Conservation (phyloP, 1,140 invertebrate genomes). For the Aphis gossypii region DNA sequence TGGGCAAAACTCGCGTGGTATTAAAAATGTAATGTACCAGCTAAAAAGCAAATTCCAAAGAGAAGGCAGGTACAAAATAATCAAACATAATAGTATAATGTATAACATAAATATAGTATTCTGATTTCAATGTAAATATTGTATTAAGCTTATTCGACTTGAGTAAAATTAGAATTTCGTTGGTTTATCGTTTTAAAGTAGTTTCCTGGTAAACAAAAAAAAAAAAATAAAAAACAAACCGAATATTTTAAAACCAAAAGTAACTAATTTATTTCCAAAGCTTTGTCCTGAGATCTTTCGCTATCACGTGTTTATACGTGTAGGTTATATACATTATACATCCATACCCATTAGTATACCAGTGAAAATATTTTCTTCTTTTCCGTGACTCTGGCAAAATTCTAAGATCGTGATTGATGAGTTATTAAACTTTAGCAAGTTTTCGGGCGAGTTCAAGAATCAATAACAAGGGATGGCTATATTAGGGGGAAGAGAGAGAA, state of each 20-base stretch:
- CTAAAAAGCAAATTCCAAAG: not conserved
- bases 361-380: not conserved
- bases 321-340: too few relatives aligned
- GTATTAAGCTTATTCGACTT: not conserved
- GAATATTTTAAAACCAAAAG: not conserved
- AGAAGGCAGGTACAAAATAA: not conserved
- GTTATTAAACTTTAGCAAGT: constrained; percentile 35
- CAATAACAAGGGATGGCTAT: constrained; percentile 28
- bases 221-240: not conserved
- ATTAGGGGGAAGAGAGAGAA: not conserved
- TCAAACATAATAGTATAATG: too few relatives aligned
- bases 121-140: not conserved
- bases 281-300: not conserved
- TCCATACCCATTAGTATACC: not conserved
- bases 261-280: constrained; percentile 7
- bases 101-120: not conserved
- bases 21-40: not conserved
- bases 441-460: constrained; percentile 41
- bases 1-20: too few relatives aligned
- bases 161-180: not conserved
- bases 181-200: not conserved
- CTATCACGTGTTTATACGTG: not conserved
- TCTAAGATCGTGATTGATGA: constrained; percentile 22
- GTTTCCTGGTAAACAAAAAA: not conserved
- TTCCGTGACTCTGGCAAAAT: not conserved